A percentile compares a stretch with the other conserved stretches of the same genome.
Conservation (phyloP, 2,888 invertebrate genomes). For the Polydesmus complanatus region DNA sequence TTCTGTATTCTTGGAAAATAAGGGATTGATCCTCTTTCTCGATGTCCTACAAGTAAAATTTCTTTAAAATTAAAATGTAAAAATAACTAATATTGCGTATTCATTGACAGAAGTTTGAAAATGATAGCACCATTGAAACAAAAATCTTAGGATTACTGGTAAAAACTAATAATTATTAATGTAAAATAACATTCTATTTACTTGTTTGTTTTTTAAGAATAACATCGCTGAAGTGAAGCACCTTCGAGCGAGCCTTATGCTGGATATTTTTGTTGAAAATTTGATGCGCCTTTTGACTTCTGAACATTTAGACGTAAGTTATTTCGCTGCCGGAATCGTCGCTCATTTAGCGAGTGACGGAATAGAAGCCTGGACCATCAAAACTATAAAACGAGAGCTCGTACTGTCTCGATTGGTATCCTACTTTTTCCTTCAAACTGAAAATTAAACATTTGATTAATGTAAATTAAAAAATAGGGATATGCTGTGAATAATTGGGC, state of each 20-base stretch:
- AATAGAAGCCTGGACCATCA: conserved; percentile 38
- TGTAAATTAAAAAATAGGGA: conserved; percentile 28
- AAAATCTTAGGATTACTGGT: neutral
- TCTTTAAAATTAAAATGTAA: neutral
- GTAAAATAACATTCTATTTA: neutral
- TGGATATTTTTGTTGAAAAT: conserved; percentile 41
- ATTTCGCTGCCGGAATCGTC: conserved; percentile 58
- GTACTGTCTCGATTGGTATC: conserved; percentile 41
- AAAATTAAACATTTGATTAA: neutral
- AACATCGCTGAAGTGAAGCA: conserved; percentile 57
- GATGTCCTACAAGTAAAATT: conserved; percentile 46
- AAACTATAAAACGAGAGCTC: conserved; percentile 26
- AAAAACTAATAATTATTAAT: neutral
- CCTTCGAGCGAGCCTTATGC: conserved; percentile 41
- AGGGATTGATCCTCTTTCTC: conserved; percentile 51
- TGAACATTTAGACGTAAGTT: conserved; percentile 50
- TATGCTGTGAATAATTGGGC: conserved; percentile 47
- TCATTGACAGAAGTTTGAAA: neutral
- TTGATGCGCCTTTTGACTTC: conserved; percentile 44
- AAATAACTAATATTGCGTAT: neutral
- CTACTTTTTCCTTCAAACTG: conserved; percentile 10
- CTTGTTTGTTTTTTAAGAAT: conserved; percentile 35
- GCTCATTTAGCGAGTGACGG: conserved; percentile 51
- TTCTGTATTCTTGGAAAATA: conserved; percentile 49
- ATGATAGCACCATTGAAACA: neutral